phyloP scores from a whole-genome alignment of 2,888 invertebrate genomes.

The Psylliodes chrysocephalus region DNA sequence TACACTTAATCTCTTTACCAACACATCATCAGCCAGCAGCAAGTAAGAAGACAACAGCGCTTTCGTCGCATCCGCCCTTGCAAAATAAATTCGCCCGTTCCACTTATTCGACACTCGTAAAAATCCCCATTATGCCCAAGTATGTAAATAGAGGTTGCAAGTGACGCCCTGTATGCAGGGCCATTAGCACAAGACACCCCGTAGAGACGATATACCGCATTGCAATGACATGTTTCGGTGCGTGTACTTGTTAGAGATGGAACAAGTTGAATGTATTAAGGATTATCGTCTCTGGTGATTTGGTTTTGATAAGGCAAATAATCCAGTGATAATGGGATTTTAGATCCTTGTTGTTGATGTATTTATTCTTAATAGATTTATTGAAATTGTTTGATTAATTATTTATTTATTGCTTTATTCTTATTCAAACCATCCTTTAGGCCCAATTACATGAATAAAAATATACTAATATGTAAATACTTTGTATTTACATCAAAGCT shows the following conservation, averaged over 20 bases:
- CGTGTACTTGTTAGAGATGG: conserved; percentile 30
- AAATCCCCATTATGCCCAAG: conserved; percentile 59
- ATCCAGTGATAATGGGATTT: neutral
- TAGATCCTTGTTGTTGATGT: no score
- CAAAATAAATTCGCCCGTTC: conserved; percentile 58
- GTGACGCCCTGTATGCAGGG: conserved; percentile 56
- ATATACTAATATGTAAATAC: no score
- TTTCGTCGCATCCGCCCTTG: conserved; percentile 54
- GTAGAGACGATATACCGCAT: conserved; percentile 50
- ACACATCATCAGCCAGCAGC: conserved; percentile 57
- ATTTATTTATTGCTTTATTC: no score
- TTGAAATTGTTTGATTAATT: neutral
- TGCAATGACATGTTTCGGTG: conserved; percentile 51
- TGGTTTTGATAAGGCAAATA: conserved; percentile 13
- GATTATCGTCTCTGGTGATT: conserved; percentile 10
- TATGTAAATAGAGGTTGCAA: conserved; percentile 58
- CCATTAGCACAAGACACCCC: conserved; percentile 55
- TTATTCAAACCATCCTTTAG: no score
- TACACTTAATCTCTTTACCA: conserved; percentile 57
- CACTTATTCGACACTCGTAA: conserved; percentile 57
- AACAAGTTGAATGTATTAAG: conserved; percentile 22
- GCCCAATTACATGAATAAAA: no score
- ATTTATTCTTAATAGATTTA: no score
- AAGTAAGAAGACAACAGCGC: conserved; percentile 24
- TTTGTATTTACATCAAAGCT: no score